phyloP scores from a whole-genome alignment of 2,888 invertebrate genomes.

The Petrolisthes cinctipes region DNA sequence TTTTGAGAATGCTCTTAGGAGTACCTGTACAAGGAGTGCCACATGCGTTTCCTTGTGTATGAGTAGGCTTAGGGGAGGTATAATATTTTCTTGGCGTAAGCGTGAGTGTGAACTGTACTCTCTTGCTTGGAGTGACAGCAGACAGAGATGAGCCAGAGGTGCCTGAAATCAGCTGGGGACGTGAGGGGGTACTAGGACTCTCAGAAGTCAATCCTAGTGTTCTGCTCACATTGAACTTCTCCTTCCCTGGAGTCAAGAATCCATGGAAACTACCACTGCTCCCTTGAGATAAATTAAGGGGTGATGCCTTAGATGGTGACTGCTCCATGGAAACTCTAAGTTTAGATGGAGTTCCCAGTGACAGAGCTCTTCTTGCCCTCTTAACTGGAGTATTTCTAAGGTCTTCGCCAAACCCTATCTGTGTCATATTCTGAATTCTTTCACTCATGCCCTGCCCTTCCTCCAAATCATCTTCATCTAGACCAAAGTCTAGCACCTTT shows the following conservation, averaged over 20 bases:
- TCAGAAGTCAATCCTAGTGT: not conserved
- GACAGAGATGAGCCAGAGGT: not conserved
- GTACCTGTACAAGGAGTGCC: constrained; percentile 12
- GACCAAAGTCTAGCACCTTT: constrained; percentile 8
- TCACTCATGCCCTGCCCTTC: not conserved
- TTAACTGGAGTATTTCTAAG: constrained; percentile 40
- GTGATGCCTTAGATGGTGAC: not conserved
- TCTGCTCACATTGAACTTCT: not conserved
- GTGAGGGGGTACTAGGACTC: not conserved
- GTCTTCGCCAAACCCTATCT: not conserved
- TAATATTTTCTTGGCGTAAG: constrained; percentile 48
- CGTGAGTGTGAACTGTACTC: constrained; percentile 60
- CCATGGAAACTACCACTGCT: not conserved
- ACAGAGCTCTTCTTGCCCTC: constrained; percentile 32
- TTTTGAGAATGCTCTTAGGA: constrained; percentile 64
- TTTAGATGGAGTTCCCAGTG: constrained; percentile 49
- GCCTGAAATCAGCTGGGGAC: not conserved
- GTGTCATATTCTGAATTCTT: not conserved
- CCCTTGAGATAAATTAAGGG: not conserved
- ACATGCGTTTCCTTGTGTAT: constrained; percentile 35
- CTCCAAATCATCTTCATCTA: constrained; percentile 19
- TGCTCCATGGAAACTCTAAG: not conserved
- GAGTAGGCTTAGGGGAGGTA: not conserved
- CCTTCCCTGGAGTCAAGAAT: constrained; percentile 21
- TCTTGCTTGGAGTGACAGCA: constrained; percentile 49